Evolutionary conservation across 2,888 invertebrate genomes (phyloP).

Genomic region (Caradrina clavipalpis): DNA sequence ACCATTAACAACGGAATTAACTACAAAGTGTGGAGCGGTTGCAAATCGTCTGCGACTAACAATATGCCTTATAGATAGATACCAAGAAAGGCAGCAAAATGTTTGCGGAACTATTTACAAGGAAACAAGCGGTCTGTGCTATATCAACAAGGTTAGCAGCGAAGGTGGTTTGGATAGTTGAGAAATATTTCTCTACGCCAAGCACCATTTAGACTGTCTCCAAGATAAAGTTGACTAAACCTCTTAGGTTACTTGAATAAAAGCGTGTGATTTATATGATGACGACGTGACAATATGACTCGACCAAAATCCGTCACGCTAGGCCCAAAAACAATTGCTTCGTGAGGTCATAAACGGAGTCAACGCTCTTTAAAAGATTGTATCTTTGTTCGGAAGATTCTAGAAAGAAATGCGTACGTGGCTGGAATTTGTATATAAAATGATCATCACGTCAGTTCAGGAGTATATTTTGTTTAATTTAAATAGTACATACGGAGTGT

Average conservation of each 20-base stretch:
- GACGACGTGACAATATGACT: constrained; percentile 72
- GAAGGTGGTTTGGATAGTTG: constrained; percentile 83
- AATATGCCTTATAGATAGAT: constrained; percentile 68
- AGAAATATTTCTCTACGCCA: constrained; percentile 79
- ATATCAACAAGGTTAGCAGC: constrained; percentile 83
- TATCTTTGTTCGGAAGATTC: constrained; percentile 72
- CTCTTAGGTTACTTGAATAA: constrained; percentile 60
- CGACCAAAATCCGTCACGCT: constrained; percentile 73
- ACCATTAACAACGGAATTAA: constrained; percentile 70
- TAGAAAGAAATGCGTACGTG: constrained; percentile 74
- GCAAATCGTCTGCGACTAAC: constrained; percentile 67
- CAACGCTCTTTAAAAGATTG: constrained; percentile 72
- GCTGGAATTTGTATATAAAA: constrained; percentile 68
- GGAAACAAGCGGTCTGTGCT: constrained; percentile 77
- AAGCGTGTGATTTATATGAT: constrained; percentile 69
- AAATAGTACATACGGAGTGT: constrained; percentile 67
- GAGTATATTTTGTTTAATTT: constrained; percentile 59
- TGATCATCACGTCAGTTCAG: constrained; percentile 59
- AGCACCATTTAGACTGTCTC: constrained; percentile 64
- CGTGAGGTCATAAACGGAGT: constrained; percentile 70
- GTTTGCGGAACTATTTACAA: constrained; percentile 81
- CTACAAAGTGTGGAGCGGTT: constrained; percentile 65
- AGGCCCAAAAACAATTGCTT: constrained; percentile 74
- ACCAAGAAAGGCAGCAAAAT: constrained; percentile 74
- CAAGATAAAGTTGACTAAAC: constrained; percentile 56